phyloP scores from a whole-genome alignment of 2,888 invertebrate species.

The Heteromyza rotundicornis region DNA sequence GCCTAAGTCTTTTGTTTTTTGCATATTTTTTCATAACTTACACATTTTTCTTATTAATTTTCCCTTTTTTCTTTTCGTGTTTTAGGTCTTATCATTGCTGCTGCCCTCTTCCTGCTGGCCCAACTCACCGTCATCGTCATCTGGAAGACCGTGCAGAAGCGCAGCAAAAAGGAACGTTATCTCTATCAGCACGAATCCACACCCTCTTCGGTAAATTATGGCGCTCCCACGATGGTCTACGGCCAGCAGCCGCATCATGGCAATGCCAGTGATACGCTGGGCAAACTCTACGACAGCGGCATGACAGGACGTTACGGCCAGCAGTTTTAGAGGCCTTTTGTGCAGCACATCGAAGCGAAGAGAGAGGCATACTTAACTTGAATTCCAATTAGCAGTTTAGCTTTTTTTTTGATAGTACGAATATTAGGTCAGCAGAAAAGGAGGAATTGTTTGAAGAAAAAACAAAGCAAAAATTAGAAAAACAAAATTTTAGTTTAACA shows the following conservation, averaged over 20 bases:
- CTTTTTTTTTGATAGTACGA: slow-evolving; percentile 14
- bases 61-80: slow-evolving; percentile 28
- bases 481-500: neutral
- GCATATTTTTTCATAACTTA: too few relatives aligned
- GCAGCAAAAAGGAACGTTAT: slow-evolving; percentile 56
- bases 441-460: neutral
- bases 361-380: neutral
- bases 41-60: neutral
- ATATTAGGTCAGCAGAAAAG: slow-evolving; percentile 16
- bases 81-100: slow-evolving; percentile 82
- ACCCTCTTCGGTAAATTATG: slow-evolving; percentile 47
- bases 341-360: neutral
- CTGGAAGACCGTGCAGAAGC: slow-evolving; percentile 71
- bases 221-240: slow-evolving; percentile 50
- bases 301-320: slow-evolving; percentile 70
- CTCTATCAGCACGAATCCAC: slow-evolving; percentile 55
- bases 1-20: too few relatives aligned
- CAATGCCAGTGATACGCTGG: slow-evolving; percentile 74
- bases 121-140: slow-evolving; percentile 87
- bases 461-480: neutral
- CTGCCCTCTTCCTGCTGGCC: slow-evolving; percentile 83
- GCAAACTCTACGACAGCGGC: slow-evolving; percentile 87
- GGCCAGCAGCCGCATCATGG: slow-evolving; percentile 58
- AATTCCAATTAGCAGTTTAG: neutral
- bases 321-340: slow-evolving; percentile 57